Conservation (phyloP, 1,140 invertebrate genomes). For the Heliconius nattereri region DNA sequence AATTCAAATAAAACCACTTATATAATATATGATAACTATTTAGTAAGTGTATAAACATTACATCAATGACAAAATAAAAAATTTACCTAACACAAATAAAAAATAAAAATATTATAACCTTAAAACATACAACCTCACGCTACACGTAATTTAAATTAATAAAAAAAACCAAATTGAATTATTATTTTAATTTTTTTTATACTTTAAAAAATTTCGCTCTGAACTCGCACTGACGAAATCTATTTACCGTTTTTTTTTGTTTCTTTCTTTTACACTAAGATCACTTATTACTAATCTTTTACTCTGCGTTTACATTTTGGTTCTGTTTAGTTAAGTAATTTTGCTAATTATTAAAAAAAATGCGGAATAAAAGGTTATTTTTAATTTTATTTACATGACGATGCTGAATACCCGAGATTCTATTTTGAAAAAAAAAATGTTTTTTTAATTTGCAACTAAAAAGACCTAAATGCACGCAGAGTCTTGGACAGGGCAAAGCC, state of each 20-base stretch:
- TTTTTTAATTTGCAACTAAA: conserved; percentile 47
- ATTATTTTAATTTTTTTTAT: conserved; percentile 40
- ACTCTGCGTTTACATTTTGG: conserved; percentile 68
- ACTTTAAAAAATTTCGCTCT: conserved; percentile 48
- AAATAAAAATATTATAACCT: conserved; percentile 59
- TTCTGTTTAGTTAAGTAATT: conserved; percentile 67
- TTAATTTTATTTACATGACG: conserved; percentile 62
- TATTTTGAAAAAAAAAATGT: conserved; percentile 26
- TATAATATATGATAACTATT: conserved; percentile 80
- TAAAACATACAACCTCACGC: conserved; percentile 76
- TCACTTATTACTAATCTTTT: conserved; percentile 63
- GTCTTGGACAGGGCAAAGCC: conserved; percentile 56
- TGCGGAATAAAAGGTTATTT: background rate
- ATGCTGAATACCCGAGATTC: conserved; percentile 57
- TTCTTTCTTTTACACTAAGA: conserved; percentile 58
- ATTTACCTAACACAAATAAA: conserved; percentile 77
- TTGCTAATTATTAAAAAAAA: conserved; percentile 43
- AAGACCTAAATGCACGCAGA: conserved; percentile 64
- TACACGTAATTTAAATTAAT: conserved; percentile 67
- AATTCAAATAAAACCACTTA: conserved; percentile 67
- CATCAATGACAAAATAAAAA: conserved; percentile 76
- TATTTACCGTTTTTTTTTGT: conserved; percentile 42
- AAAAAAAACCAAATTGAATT: conserved; percentile 52
- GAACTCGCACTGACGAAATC: conserved; percentile 44
- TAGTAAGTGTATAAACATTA: conserved; percentile 79